Evolutionary conservation across 1,140 invertebrate genomes (phyloP).

Genomic region (Papilio polyxenes): DNA sequence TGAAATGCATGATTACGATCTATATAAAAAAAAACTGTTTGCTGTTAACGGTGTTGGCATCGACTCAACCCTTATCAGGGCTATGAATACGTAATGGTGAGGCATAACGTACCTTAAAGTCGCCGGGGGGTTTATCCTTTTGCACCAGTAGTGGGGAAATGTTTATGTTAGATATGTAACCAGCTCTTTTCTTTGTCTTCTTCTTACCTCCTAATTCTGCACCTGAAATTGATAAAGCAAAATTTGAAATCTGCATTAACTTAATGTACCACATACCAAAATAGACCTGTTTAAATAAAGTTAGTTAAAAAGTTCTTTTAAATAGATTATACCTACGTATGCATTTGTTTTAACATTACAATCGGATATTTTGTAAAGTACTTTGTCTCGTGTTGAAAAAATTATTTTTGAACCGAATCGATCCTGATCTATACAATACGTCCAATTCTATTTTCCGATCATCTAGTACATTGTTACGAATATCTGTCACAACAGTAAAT

Average conservation of each 20-base stretch:
- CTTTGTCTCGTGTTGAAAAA: too few species aligned
- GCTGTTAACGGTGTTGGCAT: slow-evolving; percentile 51
- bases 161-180: slow-evolving; percentile 82
- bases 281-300: too few species aligned
- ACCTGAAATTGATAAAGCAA: slow-evolving; percentile 77
- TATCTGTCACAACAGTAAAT: too few species aligned
- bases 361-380: too few species aligned
- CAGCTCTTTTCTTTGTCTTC: slow-evolving; percentile 84
- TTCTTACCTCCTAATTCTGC: slow-evolving; percentile 79
- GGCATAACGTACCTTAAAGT: slow-evolving; percentile 65
- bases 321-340: too few species aligned
- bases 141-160: slow-evolving; percentile 86
- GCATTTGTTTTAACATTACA: too few species aligned
- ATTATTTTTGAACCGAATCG: too few species aligned
- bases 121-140: slow-evolving; percentile 78
- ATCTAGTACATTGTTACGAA: too few species aligned
- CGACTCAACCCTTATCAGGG: slow-evolving; percentile 59
- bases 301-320: too few species aligned
- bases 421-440: too few species aligned
- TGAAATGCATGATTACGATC: not conserved
- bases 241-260: not conserved
- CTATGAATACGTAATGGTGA: slow-evolving; percentile 63
- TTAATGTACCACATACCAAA: too few species aligned
- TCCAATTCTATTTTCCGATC: too few species aligned
- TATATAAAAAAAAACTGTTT: slow-evolving; percentile 43